Base-by-base conservation (phyloP, 2,797 vertebrate genomes). In the Gallirallus australis region DNA sequence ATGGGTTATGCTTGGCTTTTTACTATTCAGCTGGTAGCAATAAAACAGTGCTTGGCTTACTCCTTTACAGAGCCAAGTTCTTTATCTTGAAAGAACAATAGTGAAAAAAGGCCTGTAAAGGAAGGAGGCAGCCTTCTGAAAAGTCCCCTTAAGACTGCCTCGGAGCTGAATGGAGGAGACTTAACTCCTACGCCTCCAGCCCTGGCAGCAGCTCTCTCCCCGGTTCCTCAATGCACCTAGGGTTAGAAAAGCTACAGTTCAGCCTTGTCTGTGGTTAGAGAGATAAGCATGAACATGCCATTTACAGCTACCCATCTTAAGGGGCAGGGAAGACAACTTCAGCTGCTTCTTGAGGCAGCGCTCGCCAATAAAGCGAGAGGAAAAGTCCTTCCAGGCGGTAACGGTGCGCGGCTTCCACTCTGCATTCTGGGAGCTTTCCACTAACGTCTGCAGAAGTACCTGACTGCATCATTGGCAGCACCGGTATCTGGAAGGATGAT, bases 11-110 rank as follows among this genome's bases (percentile, higher is more conserved):
- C 77, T 96, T 88, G 82, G 83, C 94, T 95, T 91, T 97, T 95
- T 95, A 91, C 86, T 86, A 78, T 97, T 96, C 92, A 95, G 95
- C 79, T 96, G 93, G 91, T 93, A 95, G 94, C 87, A 94, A 95
- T 91, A 96, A 96, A 96, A 92, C 78, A 93, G 85, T 37, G 63
- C 89, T 86, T 82, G 90, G 85, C 91, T 92, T 89, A 84, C 87
- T 93, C 80, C 73, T 86, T 88, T 89, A 86, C 81, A 56, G 81
- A 96, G 82, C 78, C 56, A 83, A 94, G 91, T 88, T 91, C 94
- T 96, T 96, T 92, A 94, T 97, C 86, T 96, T 95, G 91, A 93
- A 89, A 94, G 83, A 94, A 92, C 90, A 94, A 94, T 72, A 73
- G 82, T 83, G 93, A 84, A 95, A 95, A 91, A 94, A 88, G 81